Evolutionary conservation across 1,140 invertebrate species (phyloP), one percentile per base, ranked within the genome.

Genomic region (Procambarus virginalis): DNA sequence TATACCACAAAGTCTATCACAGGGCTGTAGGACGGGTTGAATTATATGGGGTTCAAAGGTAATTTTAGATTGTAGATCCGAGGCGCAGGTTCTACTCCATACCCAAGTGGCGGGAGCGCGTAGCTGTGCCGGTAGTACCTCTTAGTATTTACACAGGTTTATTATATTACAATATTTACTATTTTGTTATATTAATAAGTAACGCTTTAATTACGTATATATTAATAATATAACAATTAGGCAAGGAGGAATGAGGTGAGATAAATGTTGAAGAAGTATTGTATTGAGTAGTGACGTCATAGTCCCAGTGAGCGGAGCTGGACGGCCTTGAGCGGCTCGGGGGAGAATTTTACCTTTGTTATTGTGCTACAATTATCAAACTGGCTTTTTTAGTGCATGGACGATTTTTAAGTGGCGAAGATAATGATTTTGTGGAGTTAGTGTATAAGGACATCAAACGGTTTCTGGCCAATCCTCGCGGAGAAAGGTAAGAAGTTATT

Each of bases 391-490:
- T n/a, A 48, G 77, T 86, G 51, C 58, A 64, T 22, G 76, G 84
- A 22, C 60, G 82, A 0, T 84, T 70, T 75, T 75, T 84, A 20
- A 84, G 82, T 51, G 45, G 55, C 22, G 84, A 86, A n/a, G 84
- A 86, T 64, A 58, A 79, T 51, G 76, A 86, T 51, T 86, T 86
- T 79, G 84, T 86, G 84, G 84, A 79, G 34, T 79, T 86, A 79
- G 84, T 86, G 55, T 79, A 86, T 49, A 58, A 86, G n/a, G 84
- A 86, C 77, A 78, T 86, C 49, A 10, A 64, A 55, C 51, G 60
- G 84, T 86, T 86, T 46, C 84, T 78, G 76, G 60, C 14, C 8
- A 86, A 86, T 49, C 84, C 84, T 46, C 75, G 75, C n/a, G 84
- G 84, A 48, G 51, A 79, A 14, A 86, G 84, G 84, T 86, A 60